A percentile compares a stretch with the other conserved stretches of the same genome.
phyloP scores from a whole-genome alignment of 2,888 invertebrate species.

The Gari tellinella region DNA sequence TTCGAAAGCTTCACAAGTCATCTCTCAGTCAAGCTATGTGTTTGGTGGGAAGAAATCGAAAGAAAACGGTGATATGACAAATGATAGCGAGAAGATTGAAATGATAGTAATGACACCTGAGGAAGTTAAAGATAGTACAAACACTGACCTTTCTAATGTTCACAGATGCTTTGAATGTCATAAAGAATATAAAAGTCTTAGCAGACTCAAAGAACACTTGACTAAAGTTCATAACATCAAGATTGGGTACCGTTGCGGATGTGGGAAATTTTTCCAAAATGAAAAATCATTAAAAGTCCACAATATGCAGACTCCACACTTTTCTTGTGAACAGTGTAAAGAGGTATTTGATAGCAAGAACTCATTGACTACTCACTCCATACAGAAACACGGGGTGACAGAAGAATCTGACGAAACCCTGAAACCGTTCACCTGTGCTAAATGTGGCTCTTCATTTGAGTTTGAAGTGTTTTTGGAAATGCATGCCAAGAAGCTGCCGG shows the following conservation, averaged over 20 bases:
- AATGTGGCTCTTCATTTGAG: slow-evolving; percentile 26
- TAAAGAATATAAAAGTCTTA: slow-evolving; percentile 16
- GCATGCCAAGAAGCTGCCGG: slow-evolving; percentile 25
- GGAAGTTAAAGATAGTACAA: neutral
- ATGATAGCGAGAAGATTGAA: neutral
- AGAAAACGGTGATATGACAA: neutral
- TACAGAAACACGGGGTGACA: neutral
- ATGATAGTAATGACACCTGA: neutral
- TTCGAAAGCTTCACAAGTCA: neutral
- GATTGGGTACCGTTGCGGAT: slow-evolving; percentile 23
- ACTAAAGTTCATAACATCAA: slow-evolving; percentile 37
- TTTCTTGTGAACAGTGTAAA: slow-evolving; percentile 4
- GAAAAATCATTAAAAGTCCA: slow-evolving; percentile 17
- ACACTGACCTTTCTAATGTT: neutral
- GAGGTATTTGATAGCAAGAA: slow-evolving; percentile 4
- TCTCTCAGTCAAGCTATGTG: no score
- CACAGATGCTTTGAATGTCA: slow-evolving; percentile 21
- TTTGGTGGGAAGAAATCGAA: no score
- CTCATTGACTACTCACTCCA: neutral
- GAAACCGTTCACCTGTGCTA: slow-evolving; percentile 20
- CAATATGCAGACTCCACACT: neutral
- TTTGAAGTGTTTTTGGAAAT: slow-evolving; percentile 19
- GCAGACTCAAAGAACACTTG: slow-evolving; percentile 32
- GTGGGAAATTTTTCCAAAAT: slow-evolving; percentile 20
- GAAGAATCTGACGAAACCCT: neutral